Conservation (phyloP, 2,888 invertebrate species). For the Drosophila nr. perissopoda region DNA sequence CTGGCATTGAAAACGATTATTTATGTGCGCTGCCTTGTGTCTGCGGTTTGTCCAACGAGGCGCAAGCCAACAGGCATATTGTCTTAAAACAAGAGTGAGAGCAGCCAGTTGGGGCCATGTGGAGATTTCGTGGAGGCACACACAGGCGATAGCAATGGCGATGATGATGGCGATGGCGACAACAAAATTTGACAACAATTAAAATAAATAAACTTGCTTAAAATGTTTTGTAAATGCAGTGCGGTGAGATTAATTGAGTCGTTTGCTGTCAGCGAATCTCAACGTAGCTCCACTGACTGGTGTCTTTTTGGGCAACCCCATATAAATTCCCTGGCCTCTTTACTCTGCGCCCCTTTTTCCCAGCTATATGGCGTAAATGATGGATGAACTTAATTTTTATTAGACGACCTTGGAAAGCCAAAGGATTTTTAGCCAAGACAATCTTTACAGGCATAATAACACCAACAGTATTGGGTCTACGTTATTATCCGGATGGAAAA, state of each 20-base stretch:
- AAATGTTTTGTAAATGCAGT: constrained; percentile 74
- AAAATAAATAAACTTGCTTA: constrained; percentile 66
- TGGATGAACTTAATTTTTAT: constrained; percentile 79
- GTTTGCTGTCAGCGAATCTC: constrained; percentile 48
- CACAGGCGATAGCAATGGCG: background rate
- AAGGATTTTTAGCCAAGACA: constrained; percentile 33
- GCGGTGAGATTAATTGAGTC: constrained; percentile 72
- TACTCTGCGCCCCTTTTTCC: background rate
- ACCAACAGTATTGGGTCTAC: constrained; percentile 37
- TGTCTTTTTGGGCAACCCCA: background rate
- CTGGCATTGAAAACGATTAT: constrained; percentile 63
- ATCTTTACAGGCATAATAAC: constrained; percentile 21
- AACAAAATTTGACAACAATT: constrained; percentile 56
- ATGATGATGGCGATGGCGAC: background rate
- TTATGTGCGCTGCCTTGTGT: constrained; percentile 63
- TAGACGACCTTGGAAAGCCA: constrained; percentile 66
- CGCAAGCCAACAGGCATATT: constrained; percentile 59
- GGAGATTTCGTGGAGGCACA: constrained; percentile 7
- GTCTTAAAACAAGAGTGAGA: constrained; percentile 46
- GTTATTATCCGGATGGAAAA: constrained; percentile 73
- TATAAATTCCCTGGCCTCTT: background rate
- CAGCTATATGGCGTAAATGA: constrained; percentile 57
- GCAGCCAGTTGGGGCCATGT: constrained; percentile 12
- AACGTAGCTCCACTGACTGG: background rate
- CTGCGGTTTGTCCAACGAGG: constrained; percentile 68